phyloP scores from a whole-genome alignment of 2,888 invertebrate genomes.

The Beris chalybata region DNA sequence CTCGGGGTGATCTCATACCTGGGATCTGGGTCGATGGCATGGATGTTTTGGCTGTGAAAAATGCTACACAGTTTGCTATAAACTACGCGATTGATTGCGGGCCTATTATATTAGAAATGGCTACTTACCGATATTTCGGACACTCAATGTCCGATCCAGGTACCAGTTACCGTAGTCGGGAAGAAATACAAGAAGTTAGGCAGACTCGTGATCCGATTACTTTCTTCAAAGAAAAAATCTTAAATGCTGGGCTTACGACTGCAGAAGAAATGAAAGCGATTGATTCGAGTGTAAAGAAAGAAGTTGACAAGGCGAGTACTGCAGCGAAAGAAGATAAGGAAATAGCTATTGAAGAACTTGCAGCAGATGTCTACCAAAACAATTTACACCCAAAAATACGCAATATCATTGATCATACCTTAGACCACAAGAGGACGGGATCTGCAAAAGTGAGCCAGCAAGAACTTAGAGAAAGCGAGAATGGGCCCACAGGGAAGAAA shows the following conservation, averaged over 20 bases:
- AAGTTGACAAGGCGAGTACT: slow-evolving; percentile 78
- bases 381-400: slow-evolving; percentile 20
- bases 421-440: background rate
- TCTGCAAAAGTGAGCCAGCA: no score
- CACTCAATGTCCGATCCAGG: slow-evolving; percentile 99
- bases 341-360: slow-evolving; percentile 69
- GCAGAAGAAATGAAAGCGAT: slow-evolving; percentile 78
- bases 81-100: slow-evolving; percentile 60
- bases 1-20: slow-evolving; percentile 77
- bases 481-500: no score
- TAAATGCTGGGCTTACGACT: slow-evolving; percentile 69
- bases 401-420: background rate
- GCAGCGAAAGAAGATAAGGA: slow-evolving; percentile 72
- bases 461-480: no score
- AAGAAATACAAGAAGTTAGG: slow-evolving; percentile 91
- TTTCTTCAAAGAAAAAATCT: slow-evolving; percentile 86
- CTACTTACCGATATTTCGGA: slow-evolving; percentile 93
- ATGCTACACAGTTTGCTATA: slow-evolving; percentile 79
- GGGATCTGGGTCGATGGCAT: slow-evolving; percentile 85
- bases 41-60: slow-evolving; percentile 78
- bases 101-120: slow-evolving; percentile 88
- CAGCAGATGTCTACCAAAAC: slow-evolving; percentile 69
- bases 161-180: slow-evolving; percentile 88
- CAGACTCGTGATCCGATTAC: slow-evolving; percentile 92
- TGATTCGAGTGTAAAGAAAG: slow-evolving; percentile 75